Conservation (phyloP, 37 sponge, comb jelly and placozoan genomes). For the Eunapius fragilis region DNA sequence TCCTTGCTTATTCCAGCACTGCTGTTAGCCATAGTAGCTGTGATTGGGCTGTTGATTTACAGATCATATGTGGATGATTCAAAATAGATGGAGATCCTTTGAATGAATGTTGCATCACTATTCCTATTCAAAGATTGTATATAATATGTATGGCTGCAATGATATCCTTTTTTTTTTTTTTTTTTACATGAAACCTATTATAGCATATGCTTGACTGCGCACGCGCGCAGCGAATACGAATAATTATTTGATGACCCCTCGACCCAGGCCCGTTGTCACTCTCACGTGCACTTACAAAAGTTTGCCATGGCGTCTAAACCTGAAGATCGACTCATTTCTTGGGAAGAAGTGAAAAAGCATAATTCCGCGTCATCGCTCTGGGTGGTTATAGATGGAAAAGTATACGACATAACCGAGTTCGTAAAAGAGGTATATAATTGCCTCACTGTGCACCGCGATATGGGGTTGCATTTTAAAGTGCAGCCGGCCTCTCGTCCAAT, state of each 20-base stretch:
- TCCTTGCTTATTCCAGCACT: background rate
- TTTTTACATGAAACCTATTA: too few species aligned
- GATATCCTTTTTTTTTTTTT: too few species aligned
- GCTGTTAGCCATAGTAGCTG: background rate
- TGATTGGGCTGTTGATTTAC: background rate
- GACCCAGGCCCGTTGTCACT: background rate
- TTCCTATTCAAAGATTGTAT: too few species aligned
- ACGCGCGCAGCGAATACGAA: too few species aligned
- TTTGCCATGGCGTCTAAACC: background rate
- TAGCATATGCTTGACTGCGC: too few species aligned
- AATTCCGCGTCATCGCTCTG: slow-evolving; percentile 53
- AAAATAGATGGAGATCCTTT: background rate
- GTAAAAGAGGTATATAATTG: slow-evolving; percentile 84
- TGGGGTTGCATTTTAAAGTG: too few species aligned
- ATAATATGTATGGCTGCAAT: background rate
- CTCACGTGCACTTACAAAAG: too few species aligned
- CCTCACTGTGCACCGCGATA: too few species aligned
- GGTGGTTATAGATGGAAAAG: slow-evolving; percentile 88
- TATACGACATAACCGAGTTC: slow-evolving; percentile 93
- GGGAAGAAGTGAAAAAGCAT: slow-evolving; percentile 83
- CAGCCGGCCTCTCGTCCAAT: background rate
- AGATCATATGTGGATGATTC: background rate
- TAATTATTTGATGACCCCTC: too few species aligned
- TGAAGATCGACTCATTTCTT: slow-evolving; percentile 6
- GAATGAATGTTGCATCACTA: too few species aligned